Evolutionary conservation across 2,888 invertebrate genomes (phyloP).

Genomic region (Drymonia ruficornis): DNA sequence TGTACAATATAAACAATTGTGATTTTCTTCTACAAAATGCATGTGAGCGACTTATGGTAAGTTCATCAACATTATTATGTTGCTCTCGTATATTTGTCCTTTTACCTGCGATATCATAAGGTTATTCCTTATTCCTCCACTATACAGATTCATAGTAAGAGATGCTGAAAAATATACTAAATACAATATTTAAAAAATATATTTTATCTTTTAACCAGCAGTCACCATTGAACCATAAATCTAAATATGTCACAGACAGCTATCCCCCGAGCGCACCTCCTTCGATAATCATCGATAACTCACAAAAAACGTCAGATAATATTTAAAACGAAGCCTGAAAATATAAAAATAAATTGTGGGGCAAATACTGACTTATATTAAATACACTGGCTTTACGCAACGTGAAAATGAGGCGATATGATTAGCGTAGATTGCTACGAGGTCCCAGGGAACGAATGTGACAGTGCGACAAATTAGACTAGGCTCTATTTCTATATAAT

Average conservation of each 20-base stretch:
- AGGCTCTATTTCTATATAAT: too few species aligned
- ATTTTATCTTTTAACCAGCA: neutral
- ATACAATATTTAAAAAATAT: too few species aligned
- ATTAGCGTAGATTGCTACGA: neutral
- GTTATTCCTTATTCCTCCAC: too few species aligned
- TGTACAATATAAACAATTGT: constrained; percentile 34
- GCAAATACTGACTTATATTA: neutral
- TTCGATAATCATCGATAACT: constrained; percentile 34
- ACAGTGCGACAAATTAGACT: too few species aligned
- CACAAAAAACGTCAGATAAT: constrained; percentile 36
- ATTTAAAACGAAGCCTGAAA: constrained; percentile 31
- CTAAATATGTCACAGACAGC: constrained; percentile 28
- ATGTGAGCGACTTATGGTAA: constrained; percentile 65
- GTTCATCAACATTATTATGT: constrained; percentile 23
- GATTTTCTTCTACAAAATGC: constrained; percentile 57
- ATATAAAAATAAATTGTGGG: constrained; percentile 27
- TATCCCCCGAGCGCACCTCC: constrained; percentile 10
- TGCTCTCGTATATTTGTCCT: too few species aligned
- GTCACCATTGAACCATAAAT: constrained; percentile 16
- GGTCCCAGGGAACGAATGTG: too few species aligned
- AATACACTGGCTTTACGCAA: neutral
- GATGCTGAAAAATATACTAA: too few species aligned
- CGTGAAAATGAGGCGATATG: neutral
- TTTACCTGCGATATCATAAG: too few species aligned
- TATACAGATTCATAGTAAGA: too few species aligned